phyloP scores from a whole-genome alignment of 1,140 invertebrate species.

The Tribolium madens region DNA sequence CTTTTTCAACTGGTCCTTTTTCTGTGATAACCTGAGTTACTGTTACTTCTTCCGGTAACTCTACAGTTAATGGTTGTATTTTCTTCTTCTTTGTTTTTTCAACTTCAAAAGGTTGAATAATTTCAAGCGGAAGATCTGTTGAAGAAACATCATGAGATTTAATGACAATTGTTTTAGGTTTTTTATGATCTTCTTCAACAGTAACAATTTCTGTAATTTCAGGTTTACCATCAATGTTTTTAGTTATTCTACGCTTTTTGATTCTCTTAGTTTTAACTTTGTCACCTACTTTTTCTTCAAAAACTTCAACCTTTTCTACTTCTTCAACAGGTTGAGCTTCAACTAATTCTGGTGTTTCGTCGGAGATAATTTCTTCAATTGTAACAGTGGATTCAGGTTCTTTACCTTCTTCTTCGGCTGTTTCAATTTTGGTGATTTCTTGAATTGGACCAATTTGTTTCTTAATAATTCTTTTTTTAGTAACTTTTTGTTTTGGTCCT shows the following conservation, averaged over 20 bases:
- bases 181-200: slow-evolving; percentile 59
- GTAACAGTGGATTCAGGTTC: slow-evolving; percentile 62
- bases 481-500: slow-evolving; percentile 58
- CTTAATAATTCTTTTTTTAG: slow-evolving; percentile 62
- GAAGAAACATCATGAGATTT: slow-evolving; percentile 42
- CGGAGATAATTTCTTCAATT: slow-evolving; percentile 63
- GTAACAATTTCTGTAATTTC: slow-evolving; percentile 62
- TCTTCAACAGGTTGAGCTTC: slow-evolving; percentile 49
- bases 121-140: slow-evolving; percentile 56
- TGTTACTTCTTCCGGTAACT: slow-evolving; percentile 53
- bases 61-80: slow-evolving; percentile 41
- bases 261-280: slow-evolving; percentile 57
- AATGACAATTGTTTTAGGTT: slow-evolving; percentile 52
- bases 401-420: slow-evolving; percentile 62
- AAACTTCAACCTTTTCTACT: slow-evolving; percentile 61
- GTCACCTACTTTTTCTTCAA: slow-evolving; percentile 57
- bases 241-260: slow-evolving; percentile 55
- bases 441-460: slow-evolving; percentile 58
- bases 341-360: slow-evolving; percentile 47
- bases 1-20: slow-evolving; percentile 56
- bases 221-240: slow-evolving; percentile 56
- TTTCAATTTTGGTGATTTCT: slow-evolving; percentile 61
- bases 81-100: slow-evolving; percentile 46
- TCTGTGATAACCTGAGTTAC: slow-evolving; percentile 51
- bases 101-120: slow-evolving; percentile 57